A percentile compares a stretch with the other conserved stretches of the same genome.
phyloP scores from a whole-genome alignment of 2,888 invertebrate species.

The Apodemia mormo region DNA sequence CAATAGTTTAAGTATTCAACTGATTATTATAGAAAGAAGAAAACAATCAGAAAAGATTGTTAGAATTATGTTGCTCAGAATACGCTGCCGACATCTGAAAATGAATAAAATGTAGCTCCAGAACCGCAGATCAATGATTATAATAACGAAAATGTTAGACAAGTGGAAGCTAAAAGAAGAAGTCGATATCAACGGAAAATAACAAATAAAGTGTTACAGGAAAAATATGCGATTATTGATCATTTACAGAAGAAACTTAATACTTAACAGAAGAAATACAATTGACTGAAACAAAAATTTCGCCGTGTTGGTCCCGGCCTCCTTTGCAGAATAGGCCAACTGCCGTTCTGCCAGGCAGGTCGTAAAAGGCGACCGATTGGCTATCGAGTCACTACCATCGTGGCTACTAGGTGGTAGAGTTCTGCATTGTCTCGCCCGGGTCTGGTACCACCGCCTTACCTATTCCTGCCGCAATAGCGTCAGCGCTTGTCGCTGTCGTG shows the following conservation, averaged over 20 bases:
- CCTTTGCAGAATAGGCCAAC: no score
- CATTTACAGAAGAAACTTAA: neutral
- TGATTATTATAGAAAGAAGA: conserved; percentile 6
- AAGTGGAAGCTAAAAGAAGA: conserved; percentile 4
- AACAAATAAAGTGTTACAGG: conserved; percentile 1
- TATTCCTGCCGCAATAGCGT: no score
- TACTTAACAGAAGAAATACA: conserved; percentile 7
- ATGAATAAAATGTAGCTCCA: conserved; percentile 6
- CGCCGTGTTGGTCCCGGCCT: no score
- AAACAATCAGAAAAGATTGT: neutral
- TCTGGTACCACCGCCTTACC: no score
- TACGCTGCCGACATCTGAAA: neutral
- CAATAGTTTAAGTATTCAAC: neutral
- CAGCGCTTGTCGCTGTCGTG: no score
- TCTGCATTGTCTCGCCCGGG: no score
- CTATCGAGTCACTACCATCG: no score
- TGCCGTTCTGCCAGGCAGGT: no score
- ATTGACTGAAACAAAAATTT: neutral
- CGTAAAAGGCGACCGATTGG: no score
- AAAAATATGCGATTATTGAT: neutral
- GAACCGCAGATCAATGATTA: neutral
- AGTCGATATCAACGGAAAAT: neutral
- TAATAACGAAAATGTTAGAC: neutral
- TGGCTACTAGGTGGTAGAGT: no score
- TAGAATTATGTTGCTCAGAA: neutral